Evolutionary conservation across 2,797 vertebrate species (phyloP), one percentile per base, ranked within the genome.

Genomic region (Sciurus carolinensis): DNA sequence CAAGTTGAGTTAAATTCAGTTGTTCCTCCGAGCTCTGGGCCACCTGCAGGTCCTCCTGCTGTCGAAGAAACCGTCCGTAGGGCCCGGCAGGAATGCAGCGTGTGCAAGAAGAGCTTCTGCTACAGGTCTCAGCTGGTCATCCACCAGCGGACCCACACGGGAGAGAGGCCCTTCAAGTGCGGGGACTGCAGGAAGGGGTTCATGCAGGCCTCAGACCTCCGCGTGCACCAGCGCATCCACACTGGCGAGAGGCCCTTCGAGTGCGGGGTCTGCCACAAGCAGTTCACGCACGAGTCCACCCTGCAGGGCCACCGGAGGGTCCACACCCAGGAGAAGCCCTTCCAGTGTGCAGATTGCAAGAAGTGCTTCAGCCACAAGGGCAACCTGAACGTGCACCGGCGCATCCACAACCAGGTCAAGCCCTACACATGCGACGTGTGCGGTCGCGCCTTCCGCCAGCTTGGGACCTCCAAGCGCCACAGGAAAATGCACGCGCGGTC

Each of bases 21-120:
- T n/a, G 47, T 0, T 28, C 15, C 24, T 0, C n/a, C 7, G 15
- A n/a, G 15, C 15, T 0, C 44, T 30, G 1, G 1, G 7, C 42
- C 1, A 1, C 4, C 59, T 4, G 30, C 0, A 5, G 2, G 3
- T 4, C 20, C 2, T 2, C 6, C 14, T 5, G 12, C 5, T 9
- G n/a, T 28, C 24, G 18, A 14, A n/a, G 1, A 54, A 22, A 1
- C 24, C 22, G 10, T 0, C 0, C 1, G 6, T 13, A 8, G 1
- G 0, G 4, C 0, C 1, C 2, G 0, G 0, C 12, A 52, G 0
- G 0, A 18, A 2, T 96, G 95, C 7, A 0, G 5, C 0, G 0
- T 14, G 0, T 96, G 91, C 22, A 0, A 15, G 12, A 96, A 66
- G 44, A 2, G 0, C 0, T 94, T 96, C 22, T 13, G 1, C 0